Base-by-base conservation (phyloP, 2,797 vertebrate species). In the Chelon labrosus region DNA sequence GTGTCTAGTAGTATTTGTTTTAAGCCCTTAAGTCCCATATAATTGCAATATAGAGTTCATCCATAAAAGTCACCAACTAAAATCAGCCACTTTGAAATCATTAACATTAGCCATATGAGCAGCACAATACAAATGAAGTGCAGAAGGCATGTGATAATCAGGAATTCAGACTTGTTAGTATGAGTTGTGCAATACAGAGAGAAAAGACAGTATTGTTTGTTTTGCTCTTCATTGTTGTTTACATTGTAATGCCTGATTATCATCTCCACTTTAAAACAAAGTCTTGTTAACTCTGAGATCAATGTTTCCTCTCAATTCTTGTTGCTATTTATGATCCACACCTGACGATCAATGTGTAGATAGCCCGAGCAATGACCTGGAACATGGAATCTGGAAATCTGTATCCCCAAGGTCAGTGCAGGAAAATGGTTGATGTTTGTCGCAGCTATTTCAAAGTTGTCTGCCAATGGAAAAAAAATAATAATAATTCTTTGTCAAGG, bases 161-260 rank as follows among this genome's bases (percentile, higher is more conserved):
- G 87, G 85, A 89, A 82, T 75, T 71, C 51, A 71, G 50, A 81
- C 62, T 79, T 80, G 79, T 83, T 79, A 80, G 73, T 75, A 67
- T 50, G 73, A 89, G 66, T 84, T 85, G 90, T 91, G 88, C 90
- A 93, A 90, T 91, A 90, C 78, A 60, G 66, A 83, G 60, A 64
- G 62, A 76, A 71, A 68, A 73, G 66, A 76, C 82, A 82, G 77
- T 88, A 66, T 87, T 84, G 79, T 73, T 83, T 85, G 68, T 84
- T 85, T 84, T 90, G 83, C 75, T 85, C 64, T 88, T 89, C 57
- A 75, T 80, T 84, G 73, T 80, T 88, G 82, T 85, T 88, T 85
- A 91, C 85, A 88, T 88, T 86, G 79, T 85, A 83, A 85, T 79
- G 70, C 76, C 81, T 79, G 66, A 75, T 84, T 86, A 75, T 89